Base-by-base conservation (phyloP, 2,113 vertebrate species). In the Oncorhynchus gorbuscha region DNA sequence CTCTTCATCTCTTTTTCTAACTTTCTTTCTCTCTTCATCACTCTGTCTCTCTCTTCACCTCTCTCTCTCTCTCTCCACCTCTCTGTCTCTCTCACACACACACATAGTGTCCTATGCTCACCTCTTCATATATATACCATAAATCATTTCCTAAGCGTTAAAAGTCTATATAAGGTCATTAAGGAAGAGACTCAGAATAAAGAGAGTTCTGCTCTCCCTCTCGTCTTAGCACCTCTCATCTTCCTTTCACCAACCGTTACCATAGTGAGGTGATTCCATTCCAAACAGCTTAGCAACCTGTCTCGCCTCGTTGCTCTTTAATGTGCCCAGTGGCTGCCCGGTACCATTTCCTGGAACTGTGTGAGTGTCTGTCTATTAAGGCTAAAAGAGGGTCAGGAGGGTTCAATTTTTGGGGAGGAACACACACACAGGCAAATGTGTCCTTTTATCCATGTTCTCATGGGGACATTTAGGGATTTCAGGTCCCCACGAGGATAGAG, bases 201-300 rank as follows among this genome's bases (percentile, higher is more conserved):
- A 71, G 73, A 61, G 66, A 26, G 16, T 22, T 79, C 72, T 51
- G 22, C 22, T 75, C 73, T 55, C 70, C 48, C 48, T 16, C 45
- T 59, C 7, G 30, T 51, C n/a, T 22, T 22, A 77, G 68, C 66
- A 64, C 81, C 82, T 77, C 76, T 80, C 72, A 82, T 48, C 69
- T 71, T 75, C 82, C 62, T 79, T 65, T 78, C 8, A 72, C 75
- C 79, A 78, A 76, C 70, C 73, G 90, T 92, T 89, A 69, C 90
- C 88, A 89, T 90, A 89, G 90, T 3, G 32, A 89, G 79, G 66
- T 85, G 85, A 91, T 91, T 90, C 89, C 87, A 85, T 86, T 92
- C 74, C 59, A 13, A 68, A 35, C 35, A 81, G 65, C 91, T 86
- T 92, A 86, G 91, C 91, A 92, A 92, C 91, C 80, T 28, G 22